phyloP scores from a whole-genome alignment of 2,888 invertebrate species.

The Rotaria magnacalcarata region DNA sequence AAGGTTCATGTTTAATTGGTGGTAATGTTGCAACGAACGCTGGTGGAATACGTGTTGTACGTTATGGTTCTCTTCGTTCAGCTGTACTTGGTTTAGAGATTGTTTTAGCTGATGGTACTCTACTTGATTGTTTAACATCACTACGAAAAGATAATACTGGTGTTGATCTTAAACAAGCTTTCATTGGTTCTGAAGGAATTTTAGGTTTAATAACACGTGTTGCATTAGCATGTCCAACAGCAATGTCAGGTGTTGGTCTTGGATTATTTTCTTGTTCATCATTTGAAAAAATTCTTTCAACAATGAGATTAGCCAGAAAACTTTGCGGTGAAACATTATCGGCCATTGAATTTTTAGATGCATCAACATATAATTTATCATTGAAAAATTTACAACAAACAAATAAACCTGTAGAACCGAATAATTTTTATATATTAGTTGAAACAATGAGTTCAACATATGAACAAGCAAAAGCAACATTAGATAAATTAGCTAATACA shows the following conservation, averaged over 20 bases:
- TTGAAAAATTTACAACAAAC: constrained; percentile 65
- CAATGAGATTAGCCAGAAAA: constrained; percentile 71
- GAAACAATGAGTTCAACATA: constrained; percentile 71
- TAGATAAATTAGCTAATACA: constrained; percentile 71
- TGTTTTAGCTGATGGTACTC: constrained; percentile 60
- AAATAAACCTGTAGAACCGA: constrained; percentile 56
- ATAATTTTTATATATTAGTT: constrained; percentile 56
- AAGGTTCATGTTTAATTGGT: constrained; percentile 88
- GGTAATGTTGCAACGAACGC: constrained; percentile 94
- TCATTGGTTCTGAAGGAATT: constrained; percentile 95
- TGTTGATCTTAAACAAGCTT: constrained; percentile 88
- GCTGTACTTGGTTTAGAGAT: constrained; percentile 84
- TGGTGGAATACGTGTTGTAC: constrained; percentile 82
- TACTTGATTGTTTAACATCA: constrained; percentile 74
- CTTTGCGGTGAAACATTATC: constrained; percentile 83
- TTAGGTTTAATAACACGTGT: constrained; percentile 87
- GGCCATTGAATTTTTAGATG: constrained; percentile 90
- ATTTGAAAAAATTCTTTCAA: constrained; percentile 73
- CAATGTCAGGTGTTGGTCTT: constrained; percentile 75
- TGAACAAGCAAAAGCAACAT: constrained; percentile 79
- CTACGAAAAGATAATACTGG: constrained; percentile 96
- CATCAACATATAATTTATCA: constrained; percentile 68
- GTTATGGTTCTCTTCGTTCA: constrained; percentile 90
- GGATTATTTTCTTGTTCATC: constrained; percentile 68
- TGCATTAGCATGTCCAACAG: constrained; percentile 79